phyloP scores from a whole-genome alignment of 2,797 vertebrate species.

The Labeo calbasu region DNA sequence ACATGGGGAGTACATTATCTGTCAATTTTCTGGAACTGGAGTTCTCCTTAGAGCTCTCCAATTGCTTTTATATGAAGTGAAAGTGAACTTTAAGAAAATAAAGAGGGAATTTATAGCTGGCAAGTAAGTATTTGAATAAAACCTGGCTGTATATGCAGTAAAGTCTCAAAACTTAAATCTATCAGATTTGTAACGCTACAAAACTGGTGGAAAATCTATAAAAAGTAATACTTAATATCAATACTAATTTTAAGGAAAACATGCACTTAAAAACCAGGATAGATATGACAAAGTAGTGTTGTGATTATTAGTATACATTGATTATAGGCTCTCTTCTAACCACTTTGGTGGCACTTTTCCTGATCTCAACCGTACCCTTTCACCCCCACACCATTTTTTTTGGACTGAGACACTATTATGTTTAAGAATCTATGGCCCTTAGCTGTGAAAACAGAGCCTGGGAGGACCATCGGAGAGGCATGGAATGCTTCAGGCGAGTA shows the following conservation, averaged over 20 bases:
- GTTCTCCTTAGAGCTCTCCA: neutral
- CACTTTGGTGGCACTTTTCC: conserved; percentile 44
- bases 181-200: neutral
- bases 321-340: neutral
- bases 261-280: neutral
- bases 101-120: neutral
- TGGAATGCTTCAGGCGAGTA: conserved; percentile 58
- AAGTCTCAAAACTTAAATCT: neutral
- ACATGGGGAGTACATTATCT: too few species aligned
- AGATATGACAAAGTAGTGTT: neutral
- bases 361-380: neutral
- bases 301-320: neutral
- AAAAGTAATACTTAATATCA: neutral
- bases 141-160: neutral
- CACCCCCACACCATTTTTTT: neutral
- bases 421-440: conserved; percentile 50
- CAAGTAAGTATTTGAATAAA: neutral
- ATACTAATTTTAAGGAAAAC: neutral
- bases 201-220: neutral
- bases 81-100: neutral
- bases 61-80: neutral
- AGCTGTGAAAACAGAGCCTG: conserved; percentile 53
- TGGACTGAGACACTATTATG: conserved; percentile 42
- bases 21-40: too few species aligned
- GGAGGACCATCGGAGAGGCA: conserved; percentile 42